phyloP scores from a whole-genome alignment of 2,113 vertebrate species.

The Clarias magur region DNA sequence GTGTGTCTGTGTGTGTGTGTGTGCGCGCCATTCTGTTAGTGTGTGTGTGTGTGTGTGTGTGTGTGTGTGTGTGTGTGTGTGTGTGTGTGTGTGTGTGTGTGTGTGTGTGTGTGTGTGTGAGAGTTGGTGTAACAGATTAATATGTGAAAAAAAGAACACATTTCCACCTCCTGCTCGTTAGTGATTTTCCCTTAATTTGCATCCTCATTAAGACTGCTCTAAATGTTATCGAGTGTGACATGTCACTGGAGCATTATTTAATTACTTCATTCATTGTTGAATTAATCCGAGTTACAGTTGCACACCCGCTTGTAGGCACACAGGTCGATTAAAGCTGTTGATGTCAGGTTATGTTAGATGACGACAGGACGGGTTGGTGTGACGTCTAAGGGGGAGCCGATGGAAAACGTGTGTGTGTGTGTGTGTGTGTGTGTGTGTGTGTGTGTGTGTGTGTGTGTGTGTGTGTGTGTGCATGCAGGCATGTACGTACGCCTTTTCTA shows the following conservation, averaged over 20 bases:
- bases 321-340: neutral
- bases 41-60: slow-evolving; percentile 17
- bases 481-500: neutral
- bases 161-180: slow-evolving; percentile 42
- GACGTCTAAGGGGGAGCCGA: neutral
- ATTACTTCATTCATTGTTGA: slow-evolving; percentile 35
- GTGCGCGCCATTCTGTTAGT: neutral
- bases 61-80: slow-evolving; percentile 38
- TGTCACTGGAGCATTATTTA: slow-evolving; percentile 43
- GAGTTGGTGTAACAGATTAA: slow-evolving; percentile 9
- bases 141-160: slow-evolving; percentile 32
- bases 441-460: slow-evolving; percentile 2
- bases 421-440: slow-evolving; percentile 15
- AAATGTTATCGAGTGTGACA: slow-evolving; percentile 38
- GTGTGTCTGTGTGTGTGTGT: slow-evolving; percentile 32
- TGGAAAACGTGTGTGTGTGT: slow-evolving; percentile 10
- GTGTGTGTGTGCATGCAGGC: slow-evolving; percentile 10
- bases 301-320: neutral
- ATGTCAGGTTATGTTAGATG: slow-evolving; percentile 16
- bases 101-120: slow-evolving; percentile 9
- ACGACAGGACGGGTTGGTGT: neutral
- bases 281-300: neutral
- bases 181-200: slow-evolving; percentile 45
- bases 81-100: too few species aligned
- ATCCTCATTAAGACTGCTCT: slow-evolving; percentile 40